A percentile compares a stretch with the other conserved stretches of the same genome.
Evolutionary conservation across 2,797 vertebrate genomes (phyloP).

Genomic region (Gymnocypris eckloni): DNA sequence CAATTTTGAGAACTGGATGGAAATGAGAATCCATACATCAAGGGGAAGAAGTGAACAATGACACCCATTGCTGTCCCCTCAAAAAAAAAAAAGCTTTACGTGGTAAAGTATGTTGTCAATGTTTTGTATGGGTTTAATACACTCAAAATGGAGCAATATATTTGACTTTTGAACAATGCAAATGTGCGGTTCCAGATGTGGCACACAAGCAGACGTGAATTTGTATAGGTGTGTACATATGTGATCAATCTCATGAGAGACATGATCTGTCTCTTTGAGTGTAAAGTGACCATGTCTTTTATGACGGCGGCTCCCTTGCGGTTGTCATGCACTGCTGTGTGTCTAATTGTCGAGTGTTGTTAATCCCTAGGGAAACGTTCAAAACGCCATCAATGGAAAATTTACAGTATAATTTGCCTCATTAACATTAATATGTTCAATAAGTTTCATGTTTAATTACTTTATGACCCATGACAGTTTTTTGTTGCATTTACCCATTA

Average conservation of each 20-base stretch:
- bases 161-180: not conserved
- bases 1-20: not conserved
- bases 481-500: not conserved
- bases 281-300: slow-evolving; percentile 32
- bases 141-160: slow-evolving; percentile 3
- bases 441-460: slow-evolving; percentile 18
- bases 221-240: slow-evolving; percentile 30
- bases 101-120: not conserved
- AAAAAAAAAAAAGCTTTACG: not conserved
- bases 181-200: slow-evolving; percentile 21
- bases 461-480: slow-evolving; percentile 1
- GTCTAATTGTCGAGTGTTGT: slow-evolving; percentile 20
- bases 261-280: slow-evolving; percentile 22
- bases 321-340: slow-evolving; percentile 1
- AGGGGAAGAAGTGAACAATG: not conserved
- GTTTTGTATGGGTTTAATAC: not conserved
- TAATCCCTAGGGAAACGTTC: slow-evolving; percentile 19
- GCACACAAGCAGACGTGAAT: not conserved
- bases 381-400: slow-evolving; percentile 27
- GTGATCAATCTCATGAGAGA: slow-evolving; percentile 27
- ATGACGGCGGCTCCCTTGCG: not conserved
- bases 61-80: too few species aligned
- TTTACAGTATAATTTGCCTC: slow-evolving; percentile 24
- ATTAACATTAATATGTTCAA: slow-evolving; percentile 42
- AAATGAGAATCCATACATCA: not conserved